phyloP scores from a whole-genome alignment of 2,113 vertebrate genomes.

The Gymnobelideus leadbeateri region DNA sequence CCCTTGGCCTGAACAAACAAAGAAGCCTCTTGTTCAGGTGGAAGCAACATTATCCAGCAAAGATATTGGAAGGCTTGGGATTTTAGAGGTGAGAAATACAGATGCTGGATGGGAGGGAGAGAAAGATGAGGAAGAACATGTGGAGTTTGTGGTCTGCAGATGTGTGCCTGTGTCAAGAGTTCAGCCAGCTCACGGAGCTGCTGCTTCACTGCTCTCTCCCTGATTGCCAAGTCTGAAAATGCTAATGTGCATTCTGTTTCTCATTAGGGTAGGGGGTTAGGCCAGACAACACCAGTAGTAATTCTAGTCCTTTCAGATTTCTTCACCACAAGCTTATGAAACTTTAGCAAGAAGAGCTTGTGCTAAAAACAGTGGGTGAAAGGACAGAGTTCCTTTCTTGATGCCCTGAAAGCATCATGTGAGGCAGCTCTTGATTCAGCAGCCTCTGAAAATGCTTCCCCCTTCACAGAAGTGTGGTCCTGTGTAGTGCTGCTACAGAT shows the following conservation, averaged over 20 bases:
- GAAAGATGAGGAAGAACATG: neutral
- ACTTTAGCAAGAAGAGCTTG: neutral
- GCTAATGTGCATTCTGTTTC: neutral
- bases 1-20: neutral
- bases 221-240: neutral
- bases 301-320: neutral
- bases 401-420: accelerated
- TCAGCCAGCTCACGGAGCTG: neutral
- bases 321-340: neutral
- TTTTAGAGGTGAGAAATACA: neutral
- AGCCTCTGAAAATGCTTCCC: neutral
- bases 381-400: neutral
- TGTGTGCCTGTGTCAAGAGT: neutral
- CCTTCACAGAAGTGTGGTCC: constrained; percentile 85
- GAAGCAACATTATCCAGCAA: neutral
- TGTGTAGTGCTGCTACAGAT: constrained; percentile 94
- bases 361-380: neutral
- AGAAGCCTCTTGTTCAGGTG: neutral
- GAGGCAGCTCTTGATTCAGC: neutral
- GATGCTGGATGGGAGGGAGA: neutral
- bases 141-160: neutral
- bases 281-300: neutral
- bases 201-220: too few species aligned
- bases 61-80: neutral
- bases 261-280: neutral